Percentiles rank a stretch among this genome's conserved stretches.
phyloP scores from a whole-genome alignment of 2,888 invertebrate genomes.

The Thecocarcelia acutangulata region DNA sequence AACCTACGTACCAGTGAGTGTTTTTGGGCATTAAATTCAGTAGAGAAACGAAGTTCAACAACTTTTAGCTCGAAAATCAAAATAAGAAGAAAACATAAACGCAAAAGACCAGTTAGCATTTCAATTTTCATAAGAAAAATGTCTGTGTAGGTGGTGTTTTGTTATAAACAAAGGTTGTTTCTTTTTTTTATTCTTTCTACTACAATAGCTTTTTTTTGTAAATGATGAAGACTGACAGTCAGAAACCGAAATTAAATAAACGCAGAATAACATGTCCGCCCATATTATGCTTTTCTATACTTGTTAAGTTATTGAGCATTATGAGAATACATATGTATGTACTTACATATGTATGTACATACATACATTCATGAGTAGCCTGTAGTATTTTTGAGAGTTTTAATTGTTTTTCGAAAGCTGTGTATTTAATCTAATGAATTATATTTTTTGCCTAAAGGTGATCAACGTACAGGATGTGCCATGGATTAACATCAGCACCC shows the following conservation, averaged over 20 bases:
- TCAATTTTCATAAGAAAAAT: conserved; percentile 20
- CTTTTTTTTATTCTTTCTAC: background rate
- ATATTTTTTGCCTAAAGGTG: conserved; percentile 46
- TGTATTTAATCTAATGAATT: conserved; percentile 3
- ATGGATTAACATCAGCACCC: no score
- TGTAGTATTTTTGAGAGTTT: background rate
- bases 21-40: background rate
- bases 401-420: background rate
- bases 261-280: conserved; percentile 61
- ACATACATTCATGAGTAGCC: no score
- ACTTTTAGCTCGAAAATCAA: conserved; percentile 28
- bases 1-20: conserved; percentile 56
- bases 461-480: no score
- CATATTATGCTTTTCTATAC: conserved; percentile 38
- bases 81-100: conserved; percentile 1
- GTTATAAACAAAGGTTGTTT: conserved; percentile 19
- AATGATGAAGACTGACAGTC: conserved; percentile 48
- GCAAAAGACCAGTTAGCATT: conserved; percentile 34
- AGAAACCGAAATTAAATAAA: conserved; percentile 33
- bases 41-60: conserved; percentile 60
- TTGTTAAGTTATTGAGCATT: conserved; percentile 16
- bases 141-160: conserved; percentile 61
- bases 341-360: no score
- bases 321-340: background rate
- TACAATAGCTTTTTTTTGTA: conserved; percentile 9